Evolutionary conservation across 2,888 invertebrate genomes (phyloP), one percentile per base, ranked within the genome.

Genomic region (Tenthredo notha): DNA sequence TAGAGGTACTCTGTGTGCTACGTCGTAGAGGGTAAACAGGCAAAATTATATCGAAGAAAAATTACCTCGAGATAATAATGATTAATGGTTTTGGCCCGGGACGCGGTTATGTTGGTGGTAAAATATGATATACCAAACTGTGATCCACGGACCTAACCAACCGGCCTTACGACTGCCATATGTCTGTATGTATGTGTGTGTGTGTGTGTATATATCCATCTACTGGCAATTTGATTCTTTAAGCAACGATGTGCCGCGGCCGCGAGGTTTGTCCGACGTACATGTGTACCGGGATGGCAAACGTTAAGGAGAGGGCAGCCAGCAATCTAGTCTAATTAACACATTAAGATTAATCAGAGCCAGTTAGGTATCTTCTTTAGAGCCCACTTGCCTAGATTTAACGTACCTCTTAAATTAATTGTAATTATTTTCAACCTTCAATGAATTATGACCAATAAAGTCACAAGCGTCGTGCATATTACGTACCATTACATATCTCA

Each of bases 331-430:
- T 89, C 90, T 92, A 92, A 92, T 92, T 92, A 92, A 92, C 92
- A 92, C 92, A 92, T 92, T 92, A 92, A 92, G 91, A 92, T 91
- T 92, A 92, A 92, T 92, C 92, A 92, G 89, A 92, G 91, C 89
- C 91, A 90, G 91, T 92, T 90, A 90, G 90, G 90, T 91, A 90
- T 92, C 91, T 92, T 90, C 88, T 89, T 88, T 90, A 88, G 89
- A 88, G 90, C 91, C 92, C 92, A 92, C 91, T 92, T 91, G 92
- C 91, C 90, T 92, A 92, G 92, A 92, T 92, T 92, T 92, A 92
- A 92, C 90, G 89, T 91, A 90, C 91, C 91, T 90, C 89, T 90
- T 92, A 90, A 92, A 92, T 92, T 92, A 92, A 92, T 92, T 92
- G 91, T 92, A 92, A 92, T 92, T 92, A 92, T 92, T 92, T 90